Evolutionary conservation across 2,797 vertebrate species (phyloP).

Genomic region (Hozukius guyotensis): DNA sequence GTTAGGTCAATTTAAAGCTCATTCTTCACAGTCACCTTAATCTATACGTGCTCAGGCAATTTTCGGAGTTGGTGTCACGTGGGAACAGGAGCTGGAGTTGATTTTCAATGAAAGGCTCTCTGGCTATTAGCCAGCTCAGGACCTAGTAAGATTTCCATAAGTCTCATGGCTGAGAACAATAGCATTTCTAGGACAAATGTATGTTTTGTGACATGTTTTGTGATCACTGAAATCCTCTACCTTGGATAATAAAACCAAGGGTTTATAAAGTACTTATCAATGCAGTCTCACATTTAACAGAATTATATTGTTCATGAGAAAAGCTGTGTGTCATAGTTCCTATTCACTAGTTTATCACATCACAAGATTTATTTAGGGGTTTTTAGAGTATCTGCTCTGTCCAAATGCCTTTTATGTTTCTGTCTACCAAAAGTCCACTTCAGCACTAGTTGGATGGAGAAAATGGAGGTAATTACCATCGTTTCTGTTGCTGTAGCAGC

Average conservation of each 20-base stretch:
- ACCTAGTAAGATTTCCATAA: slow-evolving; percentile 5
- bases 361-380: background rate
- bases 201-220: background rate
- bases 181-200: background rate
- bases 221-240: background rate
- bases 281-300: background rate
- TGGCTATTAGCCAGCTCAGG: slow-evolving; percentile 12
- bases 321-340: background rate
- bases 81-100: slow-evolving; percentile 2
- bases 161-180: background rate
- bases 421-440: slow-evolving; percentile 28
- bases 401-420: slow-evolving; percentile 33
- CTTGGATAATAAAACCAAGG: background rate
- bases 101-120: background rate
- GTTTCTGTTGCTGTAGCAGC: slow-evolving; percentile 56
- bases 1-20: slow-evolving; percentile 3
- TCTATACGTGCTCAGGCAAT: background rate
- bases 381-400: slow-evolving; percentile 13
- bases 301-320: background rate
- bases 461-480: slow-evolving; percentile 64
- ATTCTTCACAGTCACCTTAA: background rate
- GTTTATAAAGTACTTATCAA: background rate
- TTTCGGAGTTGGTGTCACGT: background rate
- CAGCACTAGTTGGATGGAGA: slow-evolving; percentile 19
- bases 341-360: background rate